Base-by-base conservation (phyloP, 2,797 vertebrate genomes). In the Numenius phaeopus region DNA sequence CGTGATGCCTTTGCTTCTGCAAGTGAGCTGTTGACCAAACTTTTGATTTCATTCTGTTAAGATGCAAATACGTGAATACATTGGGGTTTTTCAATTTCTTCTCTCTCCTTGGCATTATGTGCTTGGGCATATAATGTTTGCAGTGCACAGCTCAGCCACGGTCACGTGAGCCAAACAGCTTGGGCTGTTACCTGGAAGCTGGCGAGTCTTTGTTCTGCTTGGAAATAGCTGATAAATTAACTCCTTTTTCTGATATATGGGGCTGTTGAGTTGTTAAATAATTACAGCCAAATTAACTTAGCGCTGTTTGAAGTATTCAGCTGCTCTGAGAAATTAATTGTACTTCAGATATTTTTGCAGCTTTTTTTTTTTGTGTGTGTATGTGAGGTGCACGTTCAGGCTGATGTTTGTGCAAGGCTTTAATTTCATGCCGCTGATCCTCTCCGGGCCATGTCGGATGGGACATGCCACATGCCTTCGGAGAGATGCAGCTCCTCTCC, bases 201-300 rank as follows among this genome's bases (percentile, higher is more conserved):
- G 88, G 49, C 44, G 27, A 95, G 85, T 82, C 90, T 83, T 97
- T 97, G 49, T 80, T 92, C 78, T 94, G 58, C 89, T 97, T 61
- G 70, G 67, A 71, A 94, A 94, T 89, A 86, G 73, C 85, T 92
- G 79, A 69, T 96, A 92, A 94, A 97, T 94, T 82, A 84, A 75
- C 29, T 92, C 83, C 18, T 50, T 89, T 96, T 94, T 91, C 64
- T 95, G 88, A 94, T 83, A 83, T 39, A 58, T 18, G 76, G 62
- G 67, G 78, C 83, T 90, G 81, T 70, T 71, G 75, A 92, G 66
- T 80, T 92, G 91, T 87, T 98, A 95, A 95, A 94, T 97, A 96
- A 97, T 94, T 97, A 78, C 67, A 77, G 73, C 90, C 81, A 94
- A 92, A 93, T 95, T 93, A 97, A 79, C 78, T 94, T 80, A 90